Evolutionary conservation across 1,140 invertebrate species (phyloP), one percentile per base, ranked within the genome.

Genomic region (Uloborus diversus): DNA sequence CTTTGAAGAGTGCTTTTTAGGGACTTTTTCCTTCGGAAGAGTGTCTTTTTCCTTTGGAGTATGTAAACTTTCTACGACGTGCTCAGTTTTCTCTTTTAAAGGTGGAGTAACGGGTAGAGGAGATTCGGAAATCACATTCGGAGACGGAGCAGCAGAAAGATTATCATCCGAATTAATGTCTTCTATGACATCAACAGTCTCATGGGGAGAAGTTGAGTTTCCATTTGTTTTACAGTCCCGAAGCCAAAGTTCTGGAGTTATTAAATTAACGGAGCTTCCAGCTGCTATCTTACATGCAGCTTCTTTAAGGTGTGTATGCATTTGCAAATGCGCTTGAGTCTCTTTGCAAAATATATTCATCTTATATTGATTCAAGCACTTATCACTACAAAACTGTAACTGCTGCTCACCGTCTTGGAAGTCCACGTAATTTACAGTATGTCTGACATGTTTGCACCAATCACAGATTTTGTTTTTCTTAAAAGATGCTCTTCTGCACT

Each of bases 301-400:
- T 11, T 88, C 88, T 33, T 89, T 87, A 51, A 92, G 84, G 84
- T 93, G 92, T 0, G 92, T 92, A 84, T 94, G 93, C 81, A 94
- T 90, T 85, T 94, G 93, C 49, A 96, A 89, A 85, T 96, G 94
- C 1, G 94, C 93, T 86, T 94, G 92, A 3, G 94, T 95, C 86
- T 96, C 94, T 30, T 93, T 91, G 87, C 94, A 96, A 86, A 96
- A 97, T 81, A 96, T 95, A 85, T 96, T 94, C 94, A 97, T 96
- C 88, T 97, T 96, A 88, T 96, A 97, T 86, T 96, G 94, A 85
- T 96, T 96, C 56, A 96, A 89, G 85, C 95, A 97, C 88, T 96
- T 96, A 86, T 96, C 93, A 71, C 94, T 89, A 85, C 90, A 90
- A 82, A 89, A 89, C 82, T 89, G 89, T n/a, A 89, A 84, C 71